These are phyloP conservation scores for Chrysolina americana DNA, from an alignment of 2,888 invertebrate species.

Conservation along the genomic window DNA sequence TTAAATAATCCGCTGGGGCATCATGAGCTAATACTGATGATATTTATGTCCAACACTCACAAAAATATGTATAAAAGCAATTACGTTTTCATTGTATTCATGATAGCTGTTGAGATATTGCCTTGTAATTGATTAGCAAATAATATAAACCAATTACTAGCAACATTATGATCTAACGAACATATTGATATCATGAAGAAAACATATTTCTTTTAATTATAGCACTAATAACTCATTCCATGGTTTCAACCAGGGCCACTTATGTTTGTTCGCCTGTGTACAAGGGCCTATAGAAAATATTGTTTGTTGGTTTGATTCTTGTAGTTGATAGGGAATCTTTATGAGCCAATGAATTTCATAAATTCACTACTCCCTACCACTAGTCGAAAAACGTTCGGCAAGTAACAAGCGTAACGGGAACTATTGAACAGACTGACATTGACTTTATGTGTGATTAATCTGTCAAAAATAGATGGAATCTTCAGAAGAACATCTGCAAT, in stretches of 20 bases:
- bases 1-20: neutral
- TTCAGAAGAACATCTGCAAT: too few relatives aligned
- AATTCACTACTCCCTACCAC: too few relatives aligned
- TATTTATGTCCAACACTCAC: slow-evolving; percentile 1
- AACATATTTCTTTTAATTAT: neutral
- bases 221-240: neutral
- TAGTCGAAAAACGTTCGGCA: too few relatives aligned
- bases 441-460: too few relatives aligned
- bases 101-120: slow-evolving; percentile 15
- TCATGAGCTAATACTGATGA: slow-evolving; percentile 16
- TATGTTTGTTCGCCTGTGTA: neutral
- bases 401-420: too few relatives aligned
- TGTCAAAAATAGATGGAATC: too few relatives aligned
- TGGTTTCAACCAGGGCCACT: neutral
- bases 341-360: too few relatives aligned
- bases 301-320: neutral
- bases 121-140: slow-evolving; percentile 14
- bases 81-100: slow-evolving; percentile 13
- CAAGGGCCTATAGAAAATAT: neutral
- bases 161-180: slow-evolving; percentile 4
- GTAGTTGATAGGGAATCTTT: too few relatives aligned
- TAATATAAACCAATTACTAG: slow-evolving; percentile 10
- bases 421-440: too few relatives aligned
- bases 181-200: slow-evolving; percentile 10
- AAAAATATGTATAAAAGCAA: slow-evolving; percentile 6